phyloP scores from a whole-genome alignment of 2,888 invertebrate species.

The Andricus curvator region DNA sequence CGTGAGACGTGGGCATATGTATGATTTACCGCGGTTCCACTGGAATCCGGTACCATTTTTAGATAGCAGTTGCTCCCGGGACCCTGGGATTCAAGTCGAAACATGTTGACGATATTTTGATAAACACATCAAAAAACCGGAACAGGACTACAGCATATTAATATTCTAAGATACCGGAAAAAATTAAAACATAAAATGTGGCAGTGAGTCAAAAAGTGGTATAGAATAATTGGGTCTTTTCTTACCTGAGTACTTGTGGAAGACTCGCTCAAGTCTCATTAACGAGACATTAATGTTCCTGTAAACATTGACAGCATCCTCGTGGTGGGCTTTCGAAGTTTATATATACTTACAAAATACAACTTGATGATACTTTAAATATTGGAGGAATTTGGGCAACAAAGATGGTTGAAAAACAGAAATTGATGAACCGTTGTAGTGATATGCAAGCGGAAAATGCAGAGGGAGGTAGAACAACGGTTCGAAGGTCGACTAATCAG shows the following conservation, averaged over 20 bases:
- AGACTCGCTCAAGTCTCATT: background rate
- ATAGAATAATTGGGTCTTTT: background rate
- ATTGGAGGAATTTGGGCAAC: background rate
- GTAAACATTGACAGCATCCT: background rate
- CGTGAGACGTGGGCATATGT: no score
- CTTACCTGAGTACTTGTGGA: background rate
- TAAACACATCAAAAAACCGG: no score
- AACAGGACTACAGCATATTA: no score
- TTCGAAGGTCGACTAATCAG: constrained; percentile 65
- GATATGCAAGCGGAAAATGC: constrained; percentile 48
- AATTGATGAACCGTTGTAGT: constrained; percentile 23
- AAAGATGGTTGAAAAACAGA: background rate
- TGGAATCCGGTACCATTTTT: no score
- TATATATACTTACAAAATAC: background rate
- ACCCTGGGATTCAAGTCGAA: no score
- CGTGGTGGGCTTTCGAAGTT: background rate
- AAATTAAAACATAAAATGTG: no score
- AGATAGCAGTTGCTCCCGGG: no score
- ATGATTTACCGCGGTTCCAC: no score
- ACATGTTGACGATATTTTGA: no score
- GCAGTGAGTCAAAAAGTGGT: no score
- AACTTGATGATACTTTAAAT: background rate
- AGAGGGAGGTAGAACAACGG: constrained; percentile 49
- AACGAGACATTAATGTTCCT: constrained; percentile 11
- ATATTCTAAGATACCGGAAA: no score